These are phyloP conservation scores for Microtus ochrogaster DNA, from an alignment of 2,113 vertebrate genomes.

Conservation along the genomic window DNA sequence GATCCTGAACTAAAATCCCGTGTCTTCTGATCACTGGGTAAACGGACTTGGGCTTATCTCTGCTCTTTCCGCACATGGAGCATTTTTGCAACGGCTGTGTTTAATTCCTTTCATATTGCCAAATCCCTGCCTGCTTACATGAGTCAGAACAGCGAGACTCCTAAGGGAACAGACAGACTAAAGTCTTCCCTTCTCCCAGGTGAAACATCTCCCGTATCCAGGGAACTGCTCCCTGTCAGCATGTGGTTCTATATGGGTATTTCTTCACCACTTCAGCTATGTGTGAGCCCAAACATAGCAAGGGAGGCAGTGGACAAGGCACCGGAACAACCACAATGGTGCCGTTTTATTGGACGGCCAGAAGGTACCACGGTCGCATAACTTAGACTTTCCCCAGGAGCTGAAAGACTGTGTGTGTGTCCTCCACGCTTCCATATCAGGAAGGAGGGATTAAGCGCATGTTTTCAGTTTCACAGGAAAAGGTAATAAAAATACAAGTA, in stretches of 20 bases:
- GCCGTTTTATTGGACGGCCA: constrained; percentile 38
- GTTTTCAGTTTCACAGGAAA: constrained; percentile 80
- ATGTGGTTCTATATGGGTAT: constrained; percentile 42
- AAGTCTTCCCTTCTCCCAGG: background rate
- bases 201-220: constrained; percentile 27
- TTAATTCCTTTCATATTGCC: background rate
- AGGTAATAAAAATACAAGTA: constrained; percentile 73
- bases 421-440: constrained; percentile 71
- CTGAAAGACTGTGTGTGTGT: constrained; percentile 79
- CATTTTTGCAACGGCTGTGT: background rate
- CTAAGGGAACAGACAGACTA: background rate
- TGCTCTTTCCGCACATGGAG: background rate
- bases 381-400: constrained; percentile 78
- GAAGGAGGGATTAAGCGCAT: constrained; percentile 78
- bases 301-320: background rate
- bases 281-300: background rate
- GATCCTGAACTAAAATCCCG: background rate
- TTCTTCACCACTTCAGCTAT: constrained; percentile 66
- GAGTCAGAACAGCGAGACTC: background rate
- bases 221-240: constrained; percentile 62
- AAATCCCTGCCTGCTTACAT: background rate
- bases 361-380: constrained; percentile 69
- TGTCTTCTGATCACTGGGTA: background rate
- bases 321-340: constrained; percentile 10
- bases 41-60: background rate